Percentiles rank a stretch among this genome's conserved stretches.
Conservation (phyloP, 2,888 invertebrate species). For the Rhingia campestris region DNA sequence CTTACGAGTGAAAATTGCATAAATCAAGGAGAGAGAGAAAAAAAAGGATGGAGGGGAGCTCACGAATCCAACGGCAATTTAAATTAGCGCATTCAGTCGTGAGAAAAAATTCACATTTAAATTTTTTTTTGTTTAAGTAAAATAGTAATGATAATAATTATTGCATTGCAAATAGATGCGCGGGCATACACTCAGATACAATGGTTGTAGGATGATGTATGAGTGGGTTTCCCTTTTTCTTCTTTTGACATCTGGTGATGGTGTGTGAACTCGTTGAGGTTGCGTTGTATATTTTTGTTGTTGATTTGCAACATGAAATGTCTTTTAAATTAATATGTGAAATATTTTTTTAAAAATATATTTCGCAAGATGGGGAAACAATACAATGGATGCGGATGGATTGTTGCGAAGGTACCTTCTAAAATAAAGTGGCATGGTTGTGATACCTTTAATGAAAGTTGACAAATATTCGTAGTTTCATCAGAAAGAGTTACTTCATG, state of each 20-base stretch:
- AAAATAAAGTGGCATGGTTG: no score
- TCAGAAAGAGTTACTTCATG: no score
- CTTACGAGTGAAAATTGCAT: constrained; percentile 52
- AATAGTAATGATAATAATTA: constrained; percentile 36
- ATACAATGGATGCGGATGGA: no score
- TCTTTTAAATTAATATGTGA: constrained; percentile 1
- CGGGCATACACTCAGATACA: constrained; percentile 32
- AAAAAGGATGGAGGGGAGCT: constrained; percentile 16
- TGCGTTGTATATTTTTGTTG: constrained; percentile 1
- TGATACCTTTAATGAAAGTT: no score
- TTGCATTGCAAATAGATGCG: constrained; percentile 49
- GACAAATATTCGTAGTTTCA: no score
- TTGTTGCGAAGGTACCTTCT: no score
- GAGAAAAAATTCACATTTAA: constrained; percentile 59
- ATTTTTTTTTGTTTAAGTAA: constrained; percentile 5
- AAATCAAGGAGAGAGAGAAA: constrained; percentile 38
- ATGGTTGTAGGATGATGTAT: constrained; percentile 20
- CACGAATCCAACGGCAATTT: constrained; percentile 53
- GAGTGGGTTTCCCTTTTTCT: constrained; percentile 19
- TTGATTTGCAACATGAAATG: constrained; percentile 28
- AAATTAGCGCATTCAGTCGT: constrained; percentile 62
- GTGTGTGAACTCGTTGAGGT: background rate
- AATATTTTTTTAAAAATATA: constrained; percentile 1
- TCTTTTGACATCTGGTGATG: constrained; percentile 28
- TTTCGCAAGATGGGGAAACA: no score